Conservation (phyloP, 2,888 invertebrate genomes). For the Drosophila dives region DNA sequence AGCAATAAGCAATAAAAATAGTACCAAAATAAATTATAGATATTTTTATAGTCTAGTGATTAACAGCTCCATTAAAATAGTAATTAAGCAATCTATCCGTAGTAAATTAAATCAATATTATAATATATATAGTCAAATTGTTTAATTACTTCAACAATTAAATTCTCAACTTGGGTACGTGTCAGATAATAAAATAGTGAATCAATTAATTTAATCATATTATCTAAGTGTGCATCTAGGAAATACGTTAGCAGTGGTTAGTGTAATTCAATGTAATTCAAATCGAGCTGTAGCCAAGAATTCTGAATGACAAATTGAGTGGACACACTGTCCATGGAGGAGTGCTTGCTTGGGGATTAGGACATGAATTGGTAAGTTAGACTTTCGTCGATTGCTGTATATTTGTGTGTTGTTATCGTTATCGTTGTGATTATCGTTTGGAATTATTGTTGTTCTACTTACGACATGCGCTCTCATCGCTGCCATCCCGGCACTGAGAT, state of each 20-base stretch:
- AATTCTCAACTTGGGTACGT: background rate
- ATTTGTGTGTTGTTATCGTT: background rate
- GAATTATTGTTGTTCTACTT: slow-evolving; percentile 70
- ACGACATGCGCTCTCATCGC: slow-evolving; percentile 86
- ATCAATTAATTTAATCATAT: background rate
- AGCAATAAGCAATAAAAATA: slow-evolving; percentile 3
- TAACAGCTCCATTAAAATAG: background rate
- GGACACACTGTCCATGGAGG: background rate
- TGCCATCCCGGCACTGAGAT: slow-evolving; percentile 86
- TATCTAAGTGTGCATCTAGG: background rate
- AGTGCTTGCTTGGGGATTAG: background rate
- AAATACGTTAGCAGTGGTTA: background rate
- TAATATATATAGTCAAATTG: background rate
- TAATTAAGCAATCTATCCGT: background rate
- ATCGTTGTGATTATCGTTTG: background rate
- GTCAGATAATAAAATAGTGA: background rate
- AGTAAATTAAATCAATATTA: background rate
- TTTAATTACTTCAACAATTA: background rate
- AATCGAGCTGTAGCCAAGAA: background rate
- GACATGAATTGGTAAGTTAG: slow-evolving; percentile 16
- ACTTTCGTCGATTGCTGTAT: slow-evolving; percentile 2
- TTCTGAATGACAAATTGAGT: background rate
- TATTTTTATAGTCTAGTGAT: too few species aligned
- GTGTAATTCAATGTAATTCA: slow-evolving; percentile 10
- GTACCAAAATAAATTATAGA: background rate